Base-by-base conservation (phyloP, 2,113 vertebrate genomes). In the Lates calcarifer region DNA sequence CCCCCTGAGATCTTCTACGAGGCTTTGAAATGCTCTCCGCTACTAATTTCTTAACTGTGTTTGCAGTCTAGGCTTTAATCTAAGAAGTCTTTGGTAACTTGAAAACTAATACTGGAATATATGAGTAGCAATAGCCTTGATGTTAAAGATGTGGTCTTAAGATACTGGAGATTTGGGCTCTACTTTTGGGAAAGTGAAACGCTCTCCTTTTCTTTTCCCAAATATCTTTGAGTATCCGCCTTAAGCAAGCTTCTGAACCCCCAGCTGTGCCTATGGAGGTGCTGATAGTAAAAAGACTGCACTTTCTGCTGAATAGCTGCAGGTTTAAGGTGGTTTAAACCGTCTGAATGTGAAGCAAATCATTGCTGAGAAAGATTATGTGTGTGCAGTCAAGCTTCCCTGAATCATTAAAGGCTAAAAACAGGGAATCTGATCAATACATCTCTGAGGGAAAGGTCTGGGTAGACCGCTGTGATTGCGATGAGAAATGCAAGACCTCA, bases 371-470 rank as follows among this genome's bases (percentile, higher is more conserved):
- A 35, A 63, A 39, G 14, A 55, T 35, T 45, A 18, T 77, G 56
- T 45, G 58, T 70, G 43, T 79, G 61, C 65, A 69, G 63, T 53
- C 11, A 31, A 84, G 58, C 35, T 35, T 67, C 37, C 18, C 71
- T 41, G 53, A 77, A 69, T 87, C 45, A 74, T 75, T 88, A 76
- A 75, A 85, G 69, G 70, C 83, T 81, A 85, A 81, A 79, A 78
- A 56, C 37, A 7, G 2, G 1, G 41, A 64, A 37, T 47, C 9
- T 61, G 73, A 89, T 85, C 71, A 43, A 79, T 79, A 55, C 12
- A 8, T 74, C 68, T 72, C 71, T 24, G 43, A 37, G 65, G 81
- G 63, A 73, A 67, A 70, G 68, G 57, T 67, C 53, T 62, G n/a
- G 41, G 67, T 33, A 6, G 71, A 69, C 51, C 0, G 62, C 67